phyloP scores from a whole-genome alignment of 1,140 invertebrate species.

The Onthophagus taurus region DNA sequence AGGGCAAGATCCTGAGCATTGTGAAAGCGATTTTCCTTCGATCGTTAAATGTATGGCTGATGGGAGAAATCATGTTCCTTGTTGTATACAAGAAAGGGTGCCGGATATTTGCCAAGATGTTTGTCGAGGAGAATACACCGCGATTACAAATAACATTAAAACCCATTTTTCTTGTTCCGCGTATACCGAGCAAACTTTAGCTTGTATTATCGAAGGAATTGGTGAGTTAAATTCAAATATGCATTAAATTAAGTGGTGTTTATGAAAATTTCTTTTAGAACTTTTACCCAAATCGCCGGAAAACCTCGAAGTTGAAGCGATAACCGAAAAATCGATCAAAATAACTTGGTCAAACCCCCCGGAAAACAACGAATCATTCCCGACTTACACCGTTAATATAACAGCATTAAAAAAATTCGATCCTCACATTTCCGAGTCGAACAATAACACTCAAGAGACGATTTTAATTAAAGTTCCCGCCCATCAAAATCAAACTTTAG shows the following conservation, averaged over 20 bases:
- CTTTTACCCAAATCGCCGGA: conserved; percentile 62
- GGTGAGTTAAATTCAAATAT: conserved; percentile 41
- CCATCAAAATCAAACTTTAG: conserved; percentile 45
- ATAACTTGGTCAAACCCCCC: conserved; percentile 58
- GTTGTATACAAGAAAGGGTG: conserved; percentile 67
- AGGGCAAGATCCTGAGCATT: conserved; percentile 65
- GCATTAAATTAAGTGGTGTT: background rate
- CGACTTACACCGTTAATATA: conserved; percentile 60
- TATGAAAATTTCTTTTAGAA: conserved; percentile 38
- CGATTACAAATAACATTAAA: conserved; percentile 72
- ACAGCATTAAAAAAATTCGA: conserved; percentile 60
- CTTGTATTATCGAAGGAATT: conserved; percentile 71
- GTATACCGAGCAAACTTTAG: conserved; percentile 70
- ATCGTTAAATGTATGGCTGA: conserved; percentile 69
- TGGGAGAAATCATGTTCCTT: conserved; percentile 73
- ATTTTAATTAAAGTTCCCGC: conserved; percentile 42
- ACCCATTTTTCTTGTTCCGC: conserved; percentile 74
- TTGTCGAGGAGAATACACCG: conserved; percentile 73
- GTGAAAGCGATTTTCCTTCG: conserved; percentile 63
- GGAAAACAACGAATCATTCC: conserved; percentile 52
- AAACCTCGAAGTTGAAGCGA: conserved; percentile 56
- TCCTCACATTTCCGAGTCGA: conserved; percentile 41
- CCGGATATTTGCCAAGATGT: conserved; percentile 77
- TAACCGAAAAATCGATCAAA: conserved; percentile 58
- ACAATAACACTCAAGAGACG: conserved; percentile 31